Evolutionary conservation across 1,140 invertebrate genomes (phyloP).

Genomic region (Thrips palmi): DNA sequence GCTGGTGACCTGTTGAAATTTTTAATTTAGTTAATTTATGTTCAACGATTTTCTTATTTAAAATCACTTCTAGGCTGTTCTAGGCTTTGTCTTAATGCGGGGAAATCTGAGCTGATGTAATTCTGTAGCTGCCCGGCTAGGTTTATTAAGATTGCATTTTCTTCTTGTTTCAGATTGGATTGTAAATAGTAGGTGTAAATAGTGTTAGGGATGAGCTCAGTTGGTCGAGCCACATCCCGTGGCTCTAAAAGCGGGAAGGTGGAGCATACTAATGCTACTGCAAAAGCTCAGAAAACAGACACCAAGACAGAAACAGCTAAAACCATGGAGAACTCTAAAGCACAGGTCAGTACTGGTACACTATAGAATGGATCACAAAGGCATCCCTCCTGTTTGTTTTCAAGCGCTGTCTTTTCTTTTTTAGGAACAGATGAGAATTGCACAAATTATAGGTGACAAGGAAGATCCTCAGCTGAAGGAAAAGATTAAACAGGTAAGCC

Average conservation of each 20-base stretch:
- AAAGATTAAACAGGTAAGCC: conserved; percentile 42
- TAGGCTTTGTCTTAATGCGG: neutral
- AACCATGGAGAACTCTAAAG: conserved; percentile 14
- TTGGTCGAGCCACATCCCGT: conserved; percentile 10
- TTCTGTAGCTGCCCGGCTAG: neutral
- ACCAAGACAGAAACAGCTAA: conserved; percentile 12
- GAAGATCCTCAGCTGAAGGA: conserved; percentile 46
- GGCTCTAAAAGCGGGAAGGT: conserved; percentile 14
- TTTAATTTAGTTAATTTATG: neutral
- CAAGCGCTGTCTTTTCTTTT: conserved; percentile 6
- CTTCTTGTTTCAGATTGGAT: neutral
- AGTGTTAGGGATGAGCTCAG: conserved; percentile 17
- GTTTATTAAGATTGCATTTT: neutral
- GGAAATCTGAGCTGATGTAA: neutral
- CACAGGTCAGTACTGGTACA: conserved; percentile 12
- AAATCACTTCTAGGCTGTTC: neutral
- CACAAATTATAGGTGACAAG: conserved; percentile 45
- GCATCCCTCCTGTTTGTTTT: neutral
- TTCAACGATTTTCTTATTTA: neutral
- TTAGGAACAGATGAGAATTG: conserved; percentile 40
- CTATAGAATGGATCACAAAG: neutral
- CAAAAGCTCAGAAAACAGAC: conserved; percentile 18
- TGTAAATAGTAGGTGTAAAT: conserved; percentile 7
- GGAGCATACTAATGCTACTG: conserved; percentile 14
- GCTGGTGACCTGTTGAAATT: too few species aligned